phyloP scores from a whole-genome alignment of 2,888 invertebrate species.

The Mellilla xanthometata region DNA sequence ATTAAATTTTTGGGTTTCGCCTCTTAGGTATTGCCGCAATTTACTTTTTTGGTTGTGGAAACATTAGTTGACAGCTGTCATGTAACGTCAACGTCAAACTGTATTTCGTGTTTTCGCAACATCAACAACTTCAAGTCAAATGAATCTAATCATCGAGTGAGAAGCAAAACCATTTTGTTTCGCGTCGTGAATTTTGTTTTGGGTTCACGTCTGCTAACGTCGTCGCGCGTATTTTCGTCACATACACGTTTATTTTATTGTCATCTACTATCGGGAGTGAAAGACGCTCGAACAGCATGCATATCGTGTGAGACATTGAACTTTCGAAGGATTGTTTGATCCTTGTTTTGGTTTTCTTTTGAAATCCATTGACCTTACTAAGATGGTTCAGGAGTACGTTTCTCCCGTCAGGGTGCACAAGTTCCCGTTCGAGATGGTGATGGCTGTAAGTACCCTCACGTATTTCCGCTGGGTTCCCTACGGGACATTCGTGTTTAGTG shows the following conservation, averaged over 20 bases:
- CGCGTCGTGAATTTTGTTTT: slow-evolving; percentile 46
- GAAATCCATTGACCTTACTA: slow-evolving; percentile 50
- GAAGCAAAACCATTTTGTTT: slow-evolving; percentile 47
- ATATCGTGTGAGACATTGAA: slow-evolving; percentile 54
- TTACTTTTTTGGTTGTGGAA: too few relatives aligned
- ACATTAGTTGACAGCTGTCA: slow-evolving; percentile 24
- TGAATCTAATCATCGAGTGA: slow-evolving; percentile 24
- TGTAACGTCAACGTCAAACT: slow-evolving; percentile 22
- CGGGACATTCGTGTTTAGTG: slow-evolving; percentile 14
- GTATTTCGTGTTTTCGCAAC: slow-evolving; percentile 14
- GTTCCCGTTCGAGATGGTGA: slow-evolving; percentile 96
- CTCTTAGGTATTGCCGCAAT: too few relatives aligned
- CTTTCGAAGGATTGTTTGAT: slow-evolving; percentile 48
- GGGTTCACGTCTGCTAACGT: slow-evolving; percentile 44
- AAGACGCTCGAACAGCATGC: slow-evolving; percentile 61
- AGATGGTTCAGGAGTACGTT: slow-evolving; percentile 98
- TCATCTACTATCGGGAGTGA: slow-evolving; percentile 57
- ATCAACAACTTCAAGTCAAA: slow-evolving; percentile 36
- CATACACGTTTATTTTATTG: slow-evolving; percentile 57
- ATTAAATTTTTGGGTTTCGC: too few relatives aligned
- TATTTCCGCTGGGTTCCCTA: slow-evolving; percentile 41
- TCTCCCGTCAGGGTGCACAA: slow-evolving; percentile 97
- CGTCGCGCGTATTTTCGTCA: slow-evolving; percentile 46
- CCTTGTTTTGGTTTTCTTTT: slow-evolving; percentile 51
- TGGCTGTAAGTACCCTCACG: slow-evolving; percentile 96